Evolutionary conservation across 2,113 vertebrate species (phyloP), one percentile per base, ranked within the genome.

Genomic region (Oreochromis tanganicae): DNA sequence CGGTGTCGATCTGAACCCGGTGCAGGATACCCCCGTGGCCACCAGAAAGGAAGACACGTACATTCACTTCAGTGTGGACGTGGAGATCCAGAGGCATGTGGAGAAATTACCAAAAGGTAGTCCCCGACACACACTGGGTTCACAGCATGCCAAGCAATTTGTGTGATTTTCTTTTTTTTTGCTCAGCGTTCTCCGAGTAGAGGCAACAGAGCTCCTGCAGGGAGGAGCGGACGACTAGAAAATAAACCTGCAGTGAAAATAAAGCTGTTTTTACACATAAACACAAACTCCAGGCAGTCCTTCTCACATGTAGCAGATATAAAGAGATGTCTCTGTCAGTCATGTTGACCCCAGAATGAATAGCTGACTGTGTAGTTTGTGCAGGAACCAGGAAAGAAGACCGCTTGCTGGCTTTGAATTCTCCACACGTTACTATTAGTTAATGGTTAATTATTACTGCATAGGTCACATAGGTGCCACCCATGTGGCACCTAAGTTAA

Each of bases 51-150:
- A 99, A 92, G 99, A 99, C 86, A 99, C 96, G 0, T 99, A 99
- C 46, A 96, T 99, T 92, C 98, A 99, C 95, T 99, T 99, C 94
- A 97, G 97, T 0, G 96, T 98, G 91, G 98, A 99, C 68, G 97
- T 99, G 1, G 99, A 99, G 94, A 98, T 99, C 93, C 99, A 99
- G 97, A 99, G 97, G 95, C 99, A 99, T 11, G 92, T 99, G 83
- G 99, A 99, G 94, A 98, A 97, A 94, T 93, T 99, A 95, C 98
- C 98, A 55, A 99, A 99, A 99, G 99, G 99, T 99, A 78, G 68
- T 59, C 3, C 6, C 14, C 13, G 17, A 3, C 11, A 43, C 9
- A 14, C 2, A 6, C 21, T 16, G 12, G 29, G 9, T 32, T 52
- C 17, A 50, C 73, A 32, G 6, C 73, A 78, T 78, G 46, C 9